Evolutionary conservation across 2,797 vertebrate species (phyloP).

Genomic region (Orestias chungarensis): DNA sequence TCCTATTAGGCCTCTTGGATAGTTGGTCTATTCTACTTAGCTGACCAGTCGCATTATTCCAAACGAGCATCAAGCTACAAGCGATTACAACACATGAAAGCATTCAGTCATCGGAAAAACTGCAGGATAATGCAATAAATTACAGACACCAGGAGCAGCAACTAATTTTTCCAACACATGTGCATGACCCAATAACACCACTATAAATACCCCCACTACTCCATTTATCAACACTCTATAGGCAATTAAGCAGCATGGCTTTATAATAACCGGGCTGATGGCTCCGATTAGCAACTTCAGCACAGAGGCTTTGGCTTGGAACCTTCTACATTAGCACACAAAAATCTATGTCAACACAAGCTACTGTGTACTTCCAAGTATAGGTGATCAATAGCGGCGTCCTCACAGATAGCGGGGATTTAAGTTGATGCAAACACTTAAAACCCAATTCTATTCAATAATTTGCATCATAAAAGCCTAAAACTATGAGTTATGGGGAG

Average conservation of each 20-base stretch:
- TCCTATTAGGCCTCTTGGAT: neutral
- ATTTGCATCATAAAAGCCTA: slow-evolving; percentile 35
- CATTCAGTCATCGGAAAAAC: slow-evolving; percentile 1
- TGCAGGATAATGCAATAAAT: slow-evolving; percentile 16
- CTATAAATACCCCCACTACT: slow-evolving; percentile 62
- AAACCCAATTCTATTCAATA: slow-evolving; percentile 22
- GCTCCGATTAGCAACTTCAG: slow-evolving; percentile 29
- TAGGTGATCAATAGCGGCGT: slow-evolving; percentile 29
- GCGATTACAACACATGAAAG: neutral
- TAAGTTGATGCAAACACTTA: slow-evolving; percentile 14
- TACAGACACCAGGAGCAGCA: slow-evolving; percentile 14
- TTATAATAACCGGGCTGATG: slow-evolving; percentile 43
- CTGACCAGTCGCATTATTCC: neutral
- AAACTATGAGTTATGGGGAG: slow-evolving; percentile 24
- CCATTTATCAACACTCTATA: slow-evolving; percentile 73
- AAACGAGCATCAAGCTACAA: neutral
- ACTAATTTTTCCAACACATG: slow-evolving; percentile 16
- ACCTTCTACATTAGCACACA: slow-evolving; percentile 16
- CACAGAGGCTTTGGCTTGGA: slow-evolving; percentile 20
- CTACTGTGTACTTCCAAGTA: neutral
- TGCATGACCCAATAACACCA: slow-evolving; percentile 47
- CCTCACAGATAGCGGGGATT: slow-evolving; percentile 37
- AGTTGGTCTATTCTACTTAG: neutral
- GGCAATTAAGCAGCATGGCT: slow-evolving; percentile 71
- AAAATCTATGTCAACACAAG: slow-evolving; percentile 6